A percentile compares a stretch with the other conserved stretches of the same genome.
Conservation (phyloP, 1,140 invertebrate genomes). For the Drosophila micromelanica region DNA sequence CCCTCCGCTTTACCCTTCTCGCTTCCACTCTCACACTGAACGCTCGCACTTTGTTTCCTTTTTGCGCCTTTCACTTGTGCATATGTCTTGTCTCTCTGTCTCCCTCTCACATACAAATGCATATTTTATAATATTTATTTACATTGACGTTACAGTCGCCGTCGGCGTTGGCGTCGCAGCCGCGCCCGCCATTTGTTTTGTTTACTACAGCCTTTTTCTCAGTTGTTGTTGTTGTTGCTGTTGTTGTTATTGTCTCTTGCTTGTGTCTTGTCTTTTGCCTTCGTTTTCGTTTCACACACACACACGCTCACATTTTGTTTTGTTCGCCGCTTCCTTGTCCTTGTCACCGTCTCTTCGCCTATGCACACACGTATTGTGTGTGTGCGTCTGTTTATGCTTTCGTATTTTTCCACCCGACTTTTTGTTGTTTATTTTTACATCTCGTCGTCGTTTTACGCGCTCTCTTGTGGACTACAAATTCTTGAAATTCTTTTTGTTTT, state of each 20-base stretch:
- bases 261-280: conserved; percentile 51
- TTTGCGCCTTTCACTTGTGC: conserved; percentile 58
- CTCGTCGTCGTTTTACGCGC: conserved; percentile 41
- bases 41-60: conserved; percentile 43
- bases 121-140: conserved; percentile 75
- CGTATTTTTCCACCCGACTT: conserved; percentile 67
- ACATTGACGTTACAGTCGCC: conserved; percentile 47
- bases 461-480: conserved; percentile 65
- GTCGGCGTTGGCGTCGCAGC: conserved; percentile 29
- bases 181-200: conserved; percentile 53
- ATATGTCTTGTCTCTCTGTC: conserved; percentile 25
- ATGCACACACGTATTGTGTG: conserved; percentile 8
- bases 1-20: conserved; percentile 5
- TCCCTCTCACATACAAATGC: conserved; percentile 35
- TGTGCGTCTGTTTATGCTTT: conserved; percentile 37
- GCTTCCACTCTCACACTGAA: neutral
- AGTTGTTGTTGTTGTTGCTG: conserved; percentile 11
- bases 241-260: conserved; percentile 44
- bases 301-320: conserved; percentile 54
- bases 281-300: conserved; percentile 46
- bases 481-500: conserved; percentile 79
- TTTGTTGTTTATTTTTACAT: conserved; percentile 59
- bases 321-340: conserved; percentile 66
- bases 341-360: conserved; percentile 37
- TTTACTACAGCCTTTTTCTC: conserved; percentile 45